Base-by-base conservation (phyloP, 2,113 vertebrate species). In the Rhizomys pruinosus region DNA sequence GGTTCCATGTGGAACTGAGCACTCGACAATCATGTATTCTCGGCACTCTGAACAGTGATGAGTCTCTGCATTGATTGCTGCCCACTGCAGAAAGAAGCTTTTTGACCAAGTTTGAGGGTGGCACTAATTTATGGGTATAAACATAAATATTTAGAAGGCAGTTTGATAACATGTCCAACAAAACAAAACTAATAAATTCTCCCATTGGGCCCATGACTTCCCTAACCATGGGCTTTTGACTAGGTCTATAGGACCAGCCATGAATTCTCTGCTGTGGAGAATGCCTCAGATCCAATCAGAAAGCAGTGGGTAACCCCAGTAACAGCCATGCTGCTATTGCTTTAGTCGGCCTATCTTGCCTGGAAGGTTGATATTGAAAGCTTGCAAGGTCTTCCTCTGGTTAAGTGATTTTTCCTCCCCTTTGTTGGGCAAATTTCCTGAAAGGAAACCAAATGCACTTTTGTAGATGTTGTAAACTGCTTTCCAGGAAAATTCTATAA, bases 361-460 rank as follows among this genome's bases (percentile, higher is more conserved):
- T 59, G 52, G 34, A 11, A 59, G 52, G 34, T 37, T 79, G 20
- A 12, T 37, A 11, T 12, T 23, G 52, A n/a, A 52, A 22, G 34
- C 20, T 57, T 57, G 11, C 34, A 59, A 11, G 22, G 77, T 15
- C 52, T 34, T 37, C 34, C 23, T 20, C 55, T 59, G 55, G 2
- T 80, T 4, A n/a, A 88, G 25, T 63, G 66, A 92, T 23, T 68
- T 32, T 5, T 64, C 78, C 76, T 66, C 32, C 27, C 8, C 34
- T 5, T 57, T 89, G 64, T 57, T 89, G 64, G 12, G 2, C 42
- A 64, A 27, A 95, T n/a, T 84, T 88, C 52, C 34, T 72, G 55
- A 42, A 94, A 47, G 29, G 88, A 94, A 59, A 9, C 52, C 69
- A 23, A 74, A 23, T 63, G 69, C 5, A 34, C 23, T 84, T 96